Evolutionary conservation across 92 coral and sea anemone species (phyloP).

Genomic region (Muricea muricata): DNA sequence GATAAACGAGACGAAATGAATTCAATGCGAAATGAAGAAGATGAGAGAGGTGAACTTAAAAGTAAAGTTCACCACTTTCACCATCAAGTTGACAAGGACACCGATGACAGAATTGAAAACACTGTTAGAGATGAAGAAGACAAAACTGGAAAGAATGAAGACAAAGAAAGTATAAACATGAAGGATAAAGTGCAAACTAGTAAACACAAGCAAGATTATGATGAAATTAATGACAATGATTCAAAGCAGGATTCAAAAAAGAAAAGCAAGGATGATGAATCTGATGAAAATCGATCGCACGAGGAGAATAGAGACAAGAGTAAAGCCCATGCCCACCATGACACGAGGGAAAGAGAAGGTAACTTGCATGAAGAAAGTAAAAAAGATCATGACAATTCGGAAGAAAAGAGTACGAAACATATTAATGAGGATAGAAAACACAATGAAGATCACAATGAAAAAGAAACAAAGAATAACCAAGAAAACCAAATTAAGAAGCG

Average conservation of each 20-base stretch:
- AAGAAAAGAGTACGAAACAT: background rate
- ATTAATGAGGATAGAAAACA: background rate
- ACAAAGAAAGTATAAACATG: background rate
- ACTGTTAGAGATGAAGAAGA: background rate
- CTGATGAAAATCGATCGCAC: background rate
- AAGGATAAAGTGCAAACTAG: background rate
- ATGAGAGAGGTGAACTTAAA: background rate
- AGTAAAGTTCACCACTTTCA: background rate
- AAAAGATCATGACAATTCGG: background rate
- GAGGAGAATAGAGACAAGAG: background rate
- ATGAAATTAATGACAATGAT: conserved; percentile 5
- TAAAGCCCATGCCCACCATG: background rate
- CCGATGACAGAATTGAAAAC: background rate
- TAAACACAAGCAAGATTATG: background rate
- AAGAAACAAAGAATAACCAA: background rate
- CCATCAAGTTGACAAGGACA: background rate
- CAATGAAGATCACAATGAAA: background rate
- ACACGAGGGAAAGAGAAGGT: background rate
- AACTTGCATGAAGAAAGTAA: background rate
- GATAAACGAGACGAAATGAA: background rate
- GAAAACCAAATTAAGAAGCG: background rate
- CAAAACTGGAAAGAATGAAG: background rate
- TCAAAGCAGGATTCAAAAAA: background rate
- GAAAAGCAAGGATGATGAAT: background rate
- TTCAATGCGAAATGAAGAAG: background rate